Base-by-base conservation (phyloP, 2,113 vertebrate species). In the Labeo rohita region DNA sequence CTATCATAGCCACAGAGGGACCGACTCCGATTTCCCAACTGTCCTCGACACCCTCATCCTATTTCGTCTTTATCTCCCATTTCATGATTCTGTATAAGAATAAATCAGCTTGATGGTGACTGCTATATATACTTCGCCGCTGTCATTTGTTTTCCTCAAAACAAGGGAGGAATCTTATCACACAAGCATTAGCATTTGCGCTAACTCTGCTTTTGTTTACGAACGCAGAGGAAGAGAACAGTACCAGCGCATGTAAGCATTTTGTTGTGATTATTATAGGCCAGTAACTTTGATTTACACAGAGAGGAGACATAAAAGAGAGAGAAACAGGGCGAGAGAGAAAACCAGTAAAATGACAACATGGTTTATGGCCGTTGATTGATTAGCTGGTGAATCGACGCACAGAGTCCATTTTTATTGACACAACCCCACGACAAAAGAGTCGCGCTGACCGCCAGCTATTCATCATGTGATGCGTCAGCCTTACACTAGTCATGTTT, bases 401-500 rank as follows among this genome's bases (percentile, higher is more conserved):
- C 83, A 79, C 11, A 77, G 72, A 87, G 54, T 59, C 16, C 54
- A 81, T 66, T 81, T 54, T 89, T 86, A 85, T 95, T 96, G 95
- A 93, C 86, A 94, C 87, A 80, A 88, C 91, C 94, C 92, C 93
- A 93, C 85, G 84, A 90, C 93, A 93, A 87, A 90, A 74, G 85
- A 88, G 91, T 91, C 83, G 89, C 93, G 90, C 93, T 86, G 84
- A 74, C 63, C 68, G 88, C 87, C 92, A 93, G 90, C 52, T 66
- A 83, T 87, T 52, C 61, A 70, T 88, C 87, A 88, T 28, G 59
- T 4, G 21, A 56, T 78, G 45, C 65, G n/a, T 70, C 75, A 79
- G 76, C 8, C 52, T 34, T 9, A 78, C 52, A 56, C 52, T n/a
- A 59, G 52, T 56, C 80, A 21, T 50, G 28, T 83, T 83, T 83